Percentiles rank a stretch among this genome's conserved stretches.
Conservation (phyloP, 1,140 invertebrate genomes). For the Littorina saxatilis region DNA sequence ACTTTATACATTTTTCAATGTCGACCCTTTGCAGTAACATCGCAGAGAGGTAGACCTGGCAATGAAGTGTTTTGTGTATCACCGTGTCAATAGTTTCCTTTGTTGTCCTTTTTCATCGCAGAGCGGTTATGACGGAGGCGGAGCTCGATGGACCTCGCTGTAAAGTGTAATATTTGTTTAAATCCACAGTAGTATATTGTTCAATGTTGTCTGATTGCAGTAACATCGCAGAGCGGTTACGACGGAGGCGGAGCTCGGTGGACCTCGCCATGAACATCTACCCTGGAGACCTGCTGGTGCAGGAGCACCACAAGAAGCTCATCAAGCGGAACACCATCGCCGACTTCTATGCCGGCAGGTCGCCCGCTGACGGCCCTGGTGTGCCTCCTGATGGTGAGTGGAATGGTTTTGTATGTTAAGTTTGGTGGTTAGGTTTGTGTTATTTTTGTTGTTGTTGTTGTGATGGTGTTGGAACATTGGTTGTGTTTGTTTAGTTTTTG, state of each 20-base stretch:
- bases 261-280: constrained; percentile 72
- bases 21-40: no score
- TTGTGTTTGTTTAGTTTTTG: no score
- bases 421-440: constrained; percentile 35
- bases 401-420: no score
- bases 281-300: constrained; percentile 71
- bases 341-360: constrained; percentile 67
- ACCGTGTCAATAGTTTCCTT: no score
- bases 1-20: no score
- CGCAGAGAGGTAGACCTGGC: no score
- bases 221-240: constrained; percentile 66
- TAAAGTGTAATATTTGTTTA: no score
- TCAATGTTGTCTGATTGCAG: constrained; percentile 44
- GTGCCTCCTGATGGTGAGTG: constrained; percentile 38
- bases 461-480: no score
- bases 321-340: constrained; percentile 73
- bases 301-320: constrained; percentile 68
- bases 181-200: no score
- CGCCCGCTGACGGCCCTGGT: constrained; percentile 29
- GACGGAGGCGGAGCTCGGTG: constrained; percentile 69
- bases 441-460: no score
- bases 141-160: constrained; percentile 71
- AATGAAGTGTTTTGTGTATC: no score
- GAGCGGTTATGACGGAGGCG: constrained; percentile 65
- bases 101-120: no score